phyloP scores from a whole-genome alignment of 2,797 vertebrate genomes.

The Hyperoplus lanceolatus region DNA sequence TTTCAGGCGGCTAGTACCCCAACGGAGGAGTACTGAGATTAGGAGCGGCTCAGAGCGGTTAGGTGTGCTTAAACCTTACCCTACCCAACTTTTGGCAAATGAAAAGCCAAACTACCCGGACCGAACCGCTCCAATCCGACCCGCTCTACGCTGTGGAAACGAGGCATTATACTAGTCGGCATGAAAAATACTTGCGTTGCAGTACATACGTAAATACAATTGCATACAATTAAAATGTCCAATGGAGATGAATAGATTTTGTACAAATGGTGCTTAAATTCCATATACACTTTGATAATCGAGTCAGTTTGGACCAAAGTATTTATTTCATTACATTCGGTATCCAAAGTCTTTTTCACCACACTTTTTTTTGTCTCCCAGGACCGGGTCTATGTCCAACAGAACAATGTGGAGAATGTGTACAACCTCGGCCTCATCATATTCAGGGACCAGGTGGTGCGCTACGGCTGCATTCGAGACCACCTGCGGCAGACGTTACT shows the following conservation, averaged over 20 bases:
- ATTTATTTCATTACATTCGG: neutral
- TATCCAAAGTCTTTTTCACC: neutral
- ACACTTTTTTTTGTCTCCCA: constrained; percentile 57
- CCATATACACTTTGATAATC: neutral
- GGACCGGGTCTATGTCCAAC: constrained; percentile 98
- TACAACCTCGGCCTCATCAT: constrained; percentile 99
- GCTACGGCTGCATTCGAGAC: constrained; percentile 96
- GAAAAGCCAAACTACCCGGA: too few species aligned
- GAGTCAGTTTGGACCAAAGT: neutral
- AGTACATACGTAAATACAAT: neutral
- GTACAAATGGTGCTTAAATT: too few species aligned
- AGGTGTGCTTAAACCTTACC: too few species aligned
- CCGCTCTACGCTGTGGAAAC: too few species aligned
- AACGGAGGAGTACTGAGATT: too few species aligned
- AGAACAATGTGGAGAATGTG: constrained; percentile 98
- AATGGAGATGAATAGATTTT: neutral
- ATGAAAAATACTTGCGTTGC: neutral
- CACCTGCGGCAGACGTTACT: constrained; percentile 95
- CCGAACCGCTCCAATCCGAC: too few species aligned
- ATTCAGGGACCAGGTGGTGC: constrained; percentile 97
- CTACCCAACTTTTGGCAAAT: too few species aligned
- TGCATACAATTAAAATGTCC: neutral
- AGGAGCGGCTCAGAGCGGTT: too few species aligned
- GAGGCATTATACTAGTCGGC: neutral
- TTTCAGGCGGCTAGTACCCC: too few species aligned